These are phyloP conservation scores for Tautogolabrus adspersus DNA, from an alignment of 2,113 vertebrate genomes.

Conservation along the genomic window DNA sequence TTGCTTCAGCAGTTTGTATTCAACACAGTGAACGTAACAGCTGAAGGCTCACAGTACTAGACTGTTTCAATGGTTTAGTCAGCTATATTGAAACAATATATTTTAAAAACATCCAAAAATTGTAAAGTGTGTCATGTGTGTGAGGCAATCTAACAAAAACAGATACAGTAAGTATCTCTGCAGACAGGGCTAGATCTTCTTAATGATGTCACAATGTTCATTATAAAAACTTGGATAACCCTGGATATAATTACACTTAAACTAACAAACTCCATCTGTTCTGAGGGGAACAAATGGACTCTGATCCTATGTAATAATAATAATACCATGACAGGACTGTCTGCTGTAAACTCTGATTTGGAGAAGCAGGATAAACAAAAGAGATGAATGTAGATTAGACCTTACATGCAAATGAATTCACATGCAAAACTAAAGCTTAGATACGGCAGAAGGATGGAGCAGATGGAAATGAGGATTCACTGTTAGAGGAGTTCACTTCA, in stretches of 20 bases:
- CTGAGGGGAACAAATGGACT: background rate
- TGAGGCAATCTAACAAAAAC: background rate
- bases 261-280: background rate
- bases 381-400: background rate
- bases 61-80: too few relatives aligned
- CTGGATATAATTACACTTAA: background rate
- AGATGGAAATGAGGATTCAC: background rate
- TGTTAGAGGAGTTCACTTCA: background rate
- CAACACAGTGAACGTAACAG: too few relatives aligned
- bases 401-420: slow-evolving; percentile 18
- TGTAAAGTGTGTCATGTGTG: background rate
- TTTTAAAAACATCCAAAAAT: too few relatives aligned
- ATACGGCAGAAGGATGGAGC: slow-evolving; percentile 26
- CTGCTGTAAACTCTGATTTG: slow-evolving; percentile 22
- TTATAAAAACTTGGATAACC: background rate
- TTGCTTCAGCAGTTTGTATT: too few relatives aligned
- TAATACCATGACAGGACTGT: too few relatives aligned
- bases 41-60: too few relatives aligned
- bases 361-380: background rate
- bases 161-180: background rate
- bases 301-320: background rate
- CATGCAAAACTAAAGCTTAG: slow-evolving; percentile 1
- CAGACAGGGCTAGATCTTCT: background rate
- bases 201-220: too few relatives aligned
- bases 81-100: too few relatives aligned